phyloP scores from a whole-genome alignment of 2,888 invertebrate species.

The Philereme vetulata region DNA sequence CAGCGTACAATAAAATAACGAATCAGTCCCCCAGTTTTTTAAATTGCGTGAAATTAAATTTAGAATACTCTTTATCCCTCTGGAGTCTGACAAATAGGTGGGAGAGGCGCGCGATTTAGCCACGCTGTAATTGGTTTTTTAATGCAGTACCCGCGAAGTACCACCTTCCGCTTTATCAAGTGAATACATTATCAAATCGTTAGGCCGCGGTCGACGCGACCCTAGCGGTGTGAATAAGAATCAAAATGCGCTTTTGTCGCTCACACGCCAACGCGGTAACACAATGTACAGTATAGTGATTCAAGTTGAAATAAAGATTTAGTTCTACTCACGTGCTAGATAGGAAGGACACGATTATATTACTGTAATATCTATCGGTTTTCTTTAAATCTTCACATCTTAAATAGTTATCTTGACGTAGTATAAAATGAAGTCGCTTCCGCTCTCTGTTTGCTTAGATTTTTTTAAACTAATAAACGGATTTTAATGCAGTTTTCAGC shows the following conservation, averaged over 20 bases:
- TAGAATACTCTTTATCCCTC: constrained; percentile 80
- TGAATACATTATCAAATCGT: constrained; percentile 84
- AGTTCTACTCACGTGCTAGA: no score
- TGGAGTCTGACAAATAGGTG: constrained; percentile 81
- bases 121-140: constrained; percentile 83
- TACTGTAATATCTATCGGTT: no score
- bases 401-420: no score
- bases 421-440: no score
- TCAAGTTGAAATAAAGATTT: background rate
- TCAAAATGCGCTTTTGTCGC: constrained; percentile 72
- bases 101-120: constrained; percentile 78
- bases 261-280: constrained; percentile 48
- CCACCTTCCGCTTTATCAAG: constrained; percentile 82
- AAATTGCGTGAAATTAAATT: constrained; percentile 84
- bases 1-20: constrained; percentile 69
- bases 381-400: no score
- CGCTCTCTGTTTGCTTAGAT: no score
- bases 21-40: constrained; percentile 71
- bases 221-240: constrained; percentile 78
- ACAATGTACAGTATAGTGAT: constrained; percentile 7
- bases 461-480: no score
- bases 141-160: constrained; percentile 80
- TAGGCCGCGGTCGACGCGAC: constrained; percentile 68
- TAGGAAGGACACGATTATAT: no score
- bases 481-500: no score